Base-by-base conservation (phyloP, 2,113 vertebrate genomes). In the Myotis lucifugus region DNA sequence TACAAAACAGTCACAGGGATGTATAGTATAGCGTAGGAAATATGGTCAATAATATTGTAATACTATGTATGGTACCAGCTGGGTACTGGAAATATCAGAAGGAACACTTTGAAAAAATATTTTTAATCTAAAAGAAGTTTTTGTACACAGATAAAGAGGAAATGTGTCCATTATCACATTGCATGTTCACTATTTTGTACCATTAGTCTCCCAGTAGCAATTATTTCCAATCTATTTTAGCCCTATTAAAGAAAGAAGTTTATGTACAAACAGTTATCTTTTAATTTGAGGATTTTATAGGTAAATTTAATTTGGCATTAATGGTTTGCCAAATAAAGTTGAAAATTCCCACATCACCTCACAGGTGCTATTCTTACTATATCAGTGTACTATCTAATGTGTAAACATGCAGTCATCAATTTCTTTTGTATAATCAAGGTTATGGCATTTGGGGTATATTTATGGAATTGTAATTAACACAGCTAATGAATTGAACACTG, bases 391-490 rank as follows among this genome's bases (percentile, higher is more conserved):
- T 87, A 83, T 69, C 91, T 94, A 96, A 84, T 89, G n/a, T 78
- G 66, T 74, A 86, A 95, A 95, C 15, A 84, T 52, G 21, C 18
- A 90, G 40, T 27, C 4, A 78, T 50, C 90, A 74, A 93, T 96
- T 93, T 93, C 85, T 93, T 95, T 97, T 97, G n/a, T 92, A 70
- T 91, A 96, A 86, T 94, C 92, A 96, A 95, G 90, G 90, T 90
- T 93, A 95, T 90, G 56, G 50, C 56, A 97, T 93, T 95, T 95
- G 69, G 92, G 95, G 37, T 96, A 67, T 92, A 95, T 95, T 97
- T 92, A 74, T 86, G 89, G 59, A 97, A 95, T 96, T 96, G 90
- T 96, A 96, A 97, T 97, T 96, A 97, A 97, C 95, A 95, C 81
- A 93, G 88, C 48, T 92, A 97, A 96, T 95, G 88, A 97, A 59